phyloP scores from a whole-genome alignment of 1,140 invertebrate genomes.

The Neodiprion virginianus region DNA sequence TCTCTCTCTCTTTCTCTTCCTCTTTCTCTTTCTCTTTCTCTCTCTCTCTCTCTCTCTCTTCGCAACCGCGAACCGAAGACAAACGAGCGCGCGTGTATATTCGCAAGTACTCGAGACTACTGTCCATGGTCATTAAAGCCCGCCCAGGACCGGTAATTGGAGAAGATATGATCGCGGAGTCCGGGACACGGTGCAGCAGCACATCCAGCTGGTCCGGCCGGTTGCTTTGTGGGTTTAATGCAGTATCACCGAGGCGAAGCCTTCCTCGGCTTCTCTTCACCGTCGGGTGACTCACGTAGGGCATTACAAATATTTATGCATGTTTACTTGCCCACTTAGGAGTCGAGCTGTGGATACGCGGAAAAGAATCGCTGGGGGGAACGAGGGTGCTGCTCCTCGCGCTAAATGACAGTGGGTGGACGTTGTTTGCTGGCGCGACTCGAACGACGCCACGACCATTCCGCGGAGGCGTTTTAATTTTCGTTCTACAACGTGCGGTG shows the following conservation, averaged over 20 bases:
- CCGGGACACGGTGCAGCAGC: constrained; percentile 25
- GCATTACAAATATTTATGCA: constrained; percentile 21
- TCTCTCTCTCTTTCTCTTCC: too few relatives aligned
- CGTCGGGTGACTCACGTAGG: neutral
- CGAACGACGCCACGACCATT: constrained; percentile 13
- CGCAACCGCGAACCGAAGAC: constrained; percentile 6
- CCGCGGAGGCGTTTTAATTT: constrained; percentile 32
- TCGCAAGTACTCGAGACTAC: constrained; percentile 8
- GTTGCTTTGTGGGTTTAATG: neutral
- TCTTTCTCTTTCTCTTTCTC: too few relatives aligned
- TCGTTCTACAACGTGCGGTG: neutral
- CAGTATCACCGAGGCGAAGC: constrained; percentile 8
- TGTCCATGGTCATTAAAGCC: constrained; percentile 32
- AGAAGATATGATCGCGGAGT: constrained; percentile 32
- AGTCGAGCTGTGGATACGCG: neutral
- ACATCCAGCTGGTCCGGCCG: constrained; percentile 1
- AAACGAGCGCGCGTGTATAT: constrained; percentile 16
- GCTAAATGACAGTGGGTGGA: constrained; percentile 33
- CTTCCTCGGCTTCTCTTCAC: constrained; percentile 8
- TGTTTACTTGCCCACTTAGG: constrained; percentile 16
- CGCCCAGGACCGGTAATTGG: constrained; percentile 31
- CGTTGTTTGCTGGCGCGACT: constrained; percentile 25
- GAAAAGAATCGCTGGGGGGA: neutral
- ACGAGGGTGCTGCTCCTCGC: constrained; percentile 21
- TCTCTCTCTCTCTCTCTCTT: too few relatives aligned